Evolutionary conservation across 2,888 invertebrate species (phyloP), one percentile per base, ranked within the genome.

Genomic region (Amblyteles armatorius): DNA sequence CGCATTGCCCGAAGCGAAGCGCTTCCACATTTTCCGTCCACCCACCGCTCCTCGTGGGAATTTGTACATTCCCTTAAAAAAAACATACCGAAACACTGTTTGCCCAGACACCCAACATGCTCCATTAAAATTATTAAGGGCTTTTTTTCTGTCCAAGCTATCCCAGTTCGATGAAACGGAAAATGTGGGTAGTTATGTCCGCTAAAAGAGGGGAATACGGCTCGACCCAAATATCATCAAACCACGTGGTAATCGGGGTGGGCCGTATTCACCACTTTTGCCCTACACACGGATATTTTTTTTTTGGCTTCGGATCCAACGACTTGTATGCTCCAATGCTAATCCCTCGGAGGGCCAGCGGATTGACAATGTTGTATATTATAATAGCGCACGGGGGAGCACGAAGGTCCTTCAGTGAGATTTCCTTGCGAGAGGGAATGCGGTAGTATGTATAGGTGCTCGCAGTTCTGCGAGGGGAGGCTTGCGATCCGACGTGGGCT

Each of bases 61-160:
- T 82, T 85, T 82, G 13, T 79, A 76, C 79, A 68, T 85, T 84
- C 74, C 67, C 73, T 63, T 48, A 52, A 29, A 78, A 80, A 88
- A 86, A 88, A 73, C 69, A 63, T 88, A 87, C 84, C 86, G 71
- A 86, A 79, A 77, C 55, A 81, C 60, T 86, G 89, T 89, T 90
- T 87, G 81, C 83, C 87, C 85, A 86, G 85, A 84, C 86, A 83
- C 86, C 87, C 79, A 86, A 79, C 33, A 72, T 68, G 40, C 79
- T 82, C 88, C 81, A 72, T 84, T 84, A 87, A 88, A 85, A 87
- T 87, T 87, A 90, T 90, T 86, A 87, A 89, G 86, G 79, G 82
- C 86, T 85, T 81, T 87, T 89, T 87, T 88, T 79, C 82, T 29
- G 60, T 71, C 33, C 71, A 19, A 36, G 48, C 63, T n/a, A 7